Percentiles rank a stretch among this genome's conserved stretches.
Evolutionary conservation across 2,888 invertebrate species (phyloP).

Genomic region (Nematopogon swammerdamellus): DNA sequence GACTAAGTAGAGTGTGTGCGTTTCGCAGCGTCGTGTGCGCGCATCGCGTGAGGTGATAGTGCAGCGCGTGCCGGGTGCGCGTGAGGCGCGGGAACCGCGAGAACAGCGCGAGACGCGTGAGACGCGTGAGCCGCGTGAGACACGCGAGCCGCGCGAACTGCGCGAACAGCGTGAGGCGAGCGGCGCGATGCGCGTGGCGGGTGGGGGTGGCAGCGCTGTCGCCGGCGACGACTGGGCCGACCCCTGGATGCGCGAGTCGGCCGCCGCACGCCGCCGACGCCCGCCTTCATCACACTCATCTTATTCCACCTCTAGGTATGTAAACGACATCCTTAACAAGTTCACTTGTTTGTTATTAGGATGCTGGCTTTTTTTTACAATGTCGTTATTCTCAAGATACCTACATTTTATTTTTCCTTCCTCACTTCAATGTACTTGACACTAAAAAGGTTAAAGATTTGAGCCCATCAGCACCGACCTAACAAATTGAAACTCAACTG

Average conservation of each 20-base stretch:
- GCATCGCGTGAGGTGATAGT: slow-evolving; percentile 74
- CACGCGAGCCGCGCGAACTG: slow-evolving; percentile 17
- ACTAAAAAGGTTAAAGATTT: too few species aligned
- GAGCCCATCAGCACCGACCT: too few species aligned
- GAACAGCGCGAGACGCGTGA: slow-evolving; percentile 17
- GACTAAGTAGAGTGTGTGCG: too few species aligned
- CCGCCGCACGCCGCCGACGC: slow-evolving; percentile 38
- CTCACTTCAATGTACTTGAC: slow-evolving; percentile 19
- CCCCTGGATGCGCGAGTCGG: slow-evolving; percentile 80
- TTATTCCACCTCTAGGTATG: slow-evolving; percentile 46
- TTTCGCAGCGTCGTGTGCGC: slow-evolving; percentile 44
- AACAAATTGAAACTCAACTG: too few species aligned
- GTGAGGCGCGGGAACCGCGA: slow-evolving; percentile 18
- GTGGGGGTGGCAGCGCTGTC: slow-evolving; percentile 25
- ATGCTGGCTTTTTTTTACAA: slow-evolving; percentile 3
- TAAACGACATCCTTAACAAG: neutral
- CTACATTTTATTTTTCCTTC: slow-evolving; percentile 7
- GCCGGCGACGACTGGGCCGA: slow-evolving; percentile 91
- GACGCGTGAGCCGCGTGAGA: slow-evolving; percentile 16
- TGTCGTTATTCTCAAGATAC: slow-evolving; percentile 5
- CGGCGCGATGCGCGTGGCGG: slow-evolving; percentile 3
- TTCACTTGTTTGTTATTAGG: neutral
- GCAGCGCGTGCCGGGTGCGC: slow-evolving; percentile 57
- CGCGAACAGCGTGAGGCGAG: slow-evolving; percentile 12
- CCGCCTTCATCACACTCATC: slow-evolving; percentile 44